Base-by-base conservation (phyloP, 2,797 vertebrate genomes). In the Neoniphon sammara region DNA sequence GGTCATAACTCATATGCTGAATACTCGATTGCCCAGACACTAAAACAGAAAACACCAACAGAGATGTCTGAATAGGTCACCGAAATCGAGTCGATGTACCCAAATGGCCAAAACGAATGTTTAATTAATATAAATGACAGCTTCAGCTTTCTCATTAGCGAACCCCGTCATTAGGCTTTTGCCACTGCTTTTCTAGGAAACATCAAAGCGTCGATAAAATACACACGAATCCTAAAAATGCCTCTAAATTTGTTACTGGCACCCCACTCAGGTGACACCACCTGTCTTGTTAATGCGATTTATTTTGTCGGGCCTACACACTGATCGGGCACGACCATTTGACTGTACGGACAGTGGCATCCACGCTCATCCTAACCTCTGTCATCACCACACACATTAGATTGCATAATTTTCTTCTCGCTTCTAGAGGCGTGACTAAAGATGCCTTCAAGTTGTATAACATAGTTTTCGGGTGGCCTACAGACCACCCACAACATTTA, bases 391-490 rank as follows among this genome's bases (percentile, higher is more conserved):
- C 70, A 34, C 67, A 71, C 47, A 68, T 23, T 60, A 27, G 84
- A 85, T 91, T 91, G 82, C 90, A 89, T 90, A 88, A 88, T 90
- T 81, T 83, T 75, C 34, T 62, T 73, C 73, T 76, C 77, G 53
- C 80, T 74, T 84, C 18, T 15, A 89, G 85, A 88, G 85, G 89
- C 86, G 88, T 90, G 88, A 90, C 90, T 52, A 78, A 6, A 56
- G 31, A 77, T 73, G 54, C 60, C 7, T 67, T 69, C 30, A 56
- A 81, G 68, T 82, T 81, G 78, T 80, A 44, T 46, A 75, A 59
- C 77, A 66, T 47, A 23, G 21, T 68, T 62, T 46, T 47, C 5
- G 34, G 34, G 36, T 60, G 68, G 57, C 66, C 66, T 34, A 23
- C 64, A 68, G n/a, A 77, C 60, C 49, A 78, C 60, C 49, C 27